Conservation (phyloP, 1,140 invertebrate species). For the Drosophila kepulauana region DNA sequence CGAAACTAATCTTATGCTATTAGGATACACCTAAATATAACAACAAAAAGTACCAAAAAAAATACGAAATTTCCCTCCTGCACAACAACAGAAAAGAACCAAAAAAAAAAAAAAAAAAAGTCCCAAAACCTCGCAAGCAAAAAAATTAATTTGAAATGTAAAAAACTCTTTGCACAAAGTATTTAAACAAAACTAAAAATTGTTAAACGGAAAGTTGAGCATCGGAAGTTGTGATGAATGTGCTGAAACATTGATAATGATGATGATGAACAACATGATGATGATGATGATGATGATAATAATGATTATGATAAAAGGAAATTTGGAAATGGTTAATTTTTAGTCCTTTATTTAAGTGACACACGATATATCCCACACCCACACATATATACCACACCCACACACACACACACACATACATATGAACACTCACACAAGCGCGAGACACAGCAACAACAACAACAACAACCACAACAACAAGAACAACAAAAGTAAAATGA, state of each 20-base stretch:
- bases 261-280: neutral
- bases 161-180: slow-evolving; percentile 53
- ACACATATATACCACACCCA: slow-evolving; percentile 18
- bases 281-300: slow-evolving; percentile 23
- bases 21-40: slow-evolving; percentile 5
- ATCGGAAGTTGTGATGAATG: slow-evolving; percentile 24
- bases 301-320: slow-evolving; percentile 43
- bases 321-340: slow-evolving; percentile 68
- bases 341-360: slow-evolving; percentile 72
- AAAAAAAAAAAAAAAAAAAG: neutral
- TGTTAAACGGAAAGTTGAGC: slow-evolving; percentile 24
- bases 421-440: slow-evolving; percentile 14
- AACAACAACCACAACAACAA: slow-evolving; percentile 26
- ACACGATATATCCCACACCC: slow-evolving; percentile 29
- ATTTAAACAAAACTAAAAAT: slow-evolving; percentile 33
- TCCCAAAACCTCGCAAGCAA: slow-evolving; percentile 1
- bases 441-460: slow-evolving; percentile 30
- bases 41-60: neutral
- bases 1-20: slow-evolving; percentile 9
- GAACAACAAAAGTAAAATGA: slow-evolving; percentile 22
- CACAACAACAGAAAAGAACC: slow-evolving; percentile 1
- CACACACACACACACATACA: slow-evolving; percentile 26
- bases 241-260: slow-evolving; percentile 4
- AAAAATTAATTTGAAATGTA: slow-evolving; percentile 13
- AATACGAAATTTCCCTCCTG: slow-evolving; percentile 12